Evolutionary conservation across 1,140 invertebrate genomes (phyloP), one percentile per base, ranked within the genome.

Genomic region (Zaprionus capensis): DNA sequence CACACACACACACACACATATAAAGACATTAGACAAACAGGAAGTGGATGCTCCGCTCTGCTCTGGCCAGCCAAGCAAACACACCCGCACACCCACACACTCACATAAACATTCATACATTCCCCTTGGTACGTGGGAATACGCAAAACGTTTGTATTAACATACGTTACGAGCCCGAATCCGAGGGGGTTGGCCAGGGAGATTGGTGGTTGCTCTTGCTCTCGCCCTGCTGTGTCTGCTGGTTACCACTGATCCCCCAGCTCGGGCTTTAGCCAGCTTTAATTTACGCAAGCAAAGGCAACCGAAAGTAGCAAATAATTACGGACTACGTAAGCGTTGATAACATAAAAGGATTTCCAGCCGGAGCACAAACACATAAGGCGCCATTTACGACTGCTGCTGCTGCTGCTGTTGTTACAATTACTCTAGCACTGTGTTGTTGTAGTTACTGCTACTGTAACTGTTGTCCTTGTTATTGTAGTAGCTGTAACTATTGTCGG

Each of bases 231-330:
- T 17, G 62, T 36, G 28, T 7, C 20, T 49, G 46, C 9, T 49
- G 46, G 62, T 38, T 66, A 7, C 9, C 36, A 20, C 55, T n/a
- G 41, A 31, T 49, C 36, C 53, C 51, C 11, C 38, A 36, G 11
- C 46, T 24, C 5, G 66, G 53, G 61, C 44, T 57, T 67, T 88
- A 71, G 72, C 72, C 71, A 72, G 79, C 85, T 90, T 90, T 90
- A 82, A 84, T 90, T 90, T 85, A 76, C 85, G 85, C 76, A 82
- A 82, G 81, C 76, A 71, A 67, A 77, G 64, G 55, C 68, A 59
- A 61, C 78, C 82, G 71, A 90, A 82, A 90, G 85, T 90, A 90
- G 82, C 76, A 90, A 90, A 90, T 90, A 90, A 90, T 90, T 91
- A 76, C 79, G 69, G 55, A 53, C 71, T 71, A 65, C 68, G 59